Evolutionary conservation across 1,140 invertebrate genomes (phyloP).

Genomic region (Ridgeia piscesae): DNA sequence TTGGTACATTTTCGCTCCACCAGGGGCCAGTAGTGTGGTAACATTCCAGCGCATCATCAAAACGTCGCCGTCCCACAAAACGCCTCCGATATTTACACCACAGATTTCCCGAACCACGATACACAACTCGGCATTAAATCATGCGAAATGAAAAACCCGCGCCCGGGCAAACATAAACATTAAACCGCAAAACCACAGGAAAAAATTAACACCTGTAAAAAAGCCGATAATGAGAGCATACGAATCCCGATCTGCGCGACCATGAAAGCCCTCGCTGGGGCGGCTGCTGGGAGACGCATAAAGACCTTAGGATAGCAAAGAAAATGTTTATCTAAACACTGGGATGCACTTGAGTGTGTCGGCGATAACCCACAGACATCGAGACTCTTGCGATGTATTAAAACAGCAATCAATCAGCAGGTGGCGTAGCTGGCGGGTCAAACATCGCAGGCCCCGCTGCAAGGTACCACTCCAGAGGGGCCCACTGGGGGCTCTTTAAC

Average conservation of each 20-base stretch:
- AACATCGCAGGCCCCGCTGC: background rate
- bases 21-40: background rate
- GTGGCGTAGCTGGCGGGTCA: background rate
- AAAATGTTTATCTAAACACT: background rate
- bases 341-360: background rate
- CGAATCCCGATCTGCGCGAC: background rate
- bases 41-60: background rate
- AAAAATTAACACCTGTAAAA: constrained; percentile 6
- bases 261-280: background rate
- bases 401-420: background rate
- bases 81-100: background rate
- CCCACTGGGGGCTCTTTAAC: background rate
- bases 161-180: background rate
- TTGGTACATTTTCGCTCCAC: background rate
- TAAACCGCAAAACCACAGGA: background rate
- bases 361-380: background rate
- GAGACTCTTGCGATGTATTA: background rate
- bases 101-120: background rate
- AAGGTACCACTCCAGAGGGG: background rate
- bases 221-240: background rate
- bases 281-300: background rate
- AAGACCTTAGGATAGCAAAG: background rate
- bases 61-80: background rate
- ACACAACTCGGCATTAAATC: background rate
- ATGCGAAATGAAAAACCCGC: background rate